Conservation (phyloP, 2,113 vertebrate genomes). For the Bos taurus region DNA sequence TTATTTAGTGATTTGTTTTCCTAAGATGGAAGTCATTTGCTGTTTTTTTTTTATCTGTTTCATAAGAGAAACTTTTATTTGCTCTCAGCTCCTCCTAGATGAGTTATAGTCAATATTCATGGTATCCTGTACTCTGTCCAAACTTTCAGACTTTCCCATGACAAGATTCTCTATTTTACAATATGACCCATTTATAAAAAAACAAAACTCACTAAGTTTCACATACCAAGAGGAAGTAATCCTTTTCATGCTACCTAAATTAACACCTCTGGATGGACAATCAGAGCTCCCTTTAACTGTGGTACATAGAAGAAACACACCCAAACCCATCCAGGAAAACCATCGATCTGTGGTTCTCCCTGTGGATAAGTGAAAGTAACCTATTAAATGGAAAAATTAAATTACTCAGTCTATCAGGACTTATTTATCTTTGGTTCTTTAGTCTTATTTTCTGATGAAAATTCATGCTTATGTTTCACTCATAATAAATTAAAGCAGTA, state of each 20-base stretch:
- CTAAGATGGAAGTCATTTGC: background rate
- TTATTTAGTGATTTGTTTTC: background rate
- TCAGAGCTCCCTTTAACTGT: background rate
- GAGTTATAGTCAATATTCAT: background rate
- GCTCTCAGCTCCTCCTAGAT: background rate
- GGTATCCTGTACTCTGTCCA: background rate
- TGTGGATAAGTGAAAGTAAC: background rate
- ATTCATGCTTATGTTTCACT: background rate
- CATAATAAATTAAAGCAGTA: background rate
- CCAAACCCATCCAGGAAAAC: background rate
- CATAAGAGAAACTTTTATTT: background rate
- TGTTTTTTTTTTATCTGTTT: background rate
- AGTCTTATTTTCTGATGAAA: background rate
- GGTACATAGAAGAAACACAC: background rate
- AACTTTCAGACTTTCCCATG: background rate
- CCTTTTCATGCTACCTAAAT: background rate
- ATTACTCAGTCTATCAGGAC: background rate
- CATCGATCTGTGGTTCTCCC: background rate
- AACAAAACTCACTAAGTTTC: background rate
- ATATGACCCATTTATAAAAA: background rate
- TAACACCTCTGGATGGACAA: background rate
- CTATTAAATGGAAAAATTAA: background rate
- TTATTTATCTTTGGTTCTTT: background rate
- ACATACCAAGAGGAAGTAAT: background rate
- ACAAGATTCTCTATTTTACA: background rate